These are phyloP conservation scores for Pammene fasciana DNA, from an alignment of 2,888 invertebrate genomes.

Conservation along the genomic window DNA sequence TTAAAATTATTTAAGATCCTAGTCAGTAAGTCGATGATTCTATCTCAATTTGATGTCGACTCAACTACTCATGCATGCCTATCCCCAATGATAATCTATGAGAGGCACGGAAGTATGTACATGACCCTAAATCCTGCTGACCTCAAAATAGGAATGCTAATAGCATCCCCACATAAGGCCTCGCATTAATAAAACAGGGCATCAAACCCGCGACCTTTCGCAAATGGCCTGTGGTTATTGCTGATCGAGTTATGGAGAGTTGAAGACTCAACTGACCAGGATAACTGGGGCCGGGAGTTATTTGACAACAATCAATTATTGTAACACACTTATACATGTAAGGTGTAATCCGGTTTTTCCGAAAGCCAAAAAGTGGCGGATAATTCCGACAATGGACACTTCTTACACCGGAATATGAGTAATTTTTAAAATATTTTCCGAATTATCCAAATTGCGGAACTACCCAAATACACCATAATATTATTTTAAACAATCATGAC, in stretches of 20 bases:
- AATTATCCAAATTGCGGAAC: too few relatives aligned
- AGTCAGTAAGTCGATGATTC: too few relatives aligned
- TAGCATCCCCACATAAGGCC: conserved; percentile 13
- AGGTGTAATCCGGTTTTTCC: too few relatives aligned
- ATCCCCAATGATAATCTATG: background rate
- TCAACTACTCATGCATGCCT: background rate
- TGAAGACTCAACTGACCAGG: background rate
- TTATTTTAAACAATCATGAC: too few relatives aligned
- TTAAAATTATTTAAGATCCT: too few relatives aligned
- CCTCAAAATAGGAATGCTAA: conserved; percentile 30
- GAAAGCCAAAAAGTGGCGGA: too few relatives aligned
- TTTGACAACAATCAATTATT: background rate
- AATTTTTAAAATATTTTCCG: too few relatives aligned
- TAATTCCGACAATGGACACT: too few relatives aligned
- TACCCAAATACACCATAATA: too few relatives aligned
- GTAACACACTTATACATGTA: too few relatives aligned
- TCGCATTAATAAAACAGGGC: conserved; percentile 38
- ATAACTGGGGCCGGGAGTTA: background rate
- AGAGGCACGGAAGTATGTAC: background rate
- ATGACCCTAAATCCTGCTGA: conserved; percentile 9
- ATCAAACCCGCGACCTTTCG: conserved; percentile 34
- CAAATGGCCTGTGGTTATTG: conserved; percentile 11
- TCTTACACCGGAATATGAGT: too few relatives aligned
- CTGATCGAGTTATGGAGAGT: background rate
- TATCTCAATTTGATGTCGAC: too few relatives aligned